phyloP scores from a whole-genome alignment of 2,797 vertebrate species.

The Pangasius larnaudii region DNA sequence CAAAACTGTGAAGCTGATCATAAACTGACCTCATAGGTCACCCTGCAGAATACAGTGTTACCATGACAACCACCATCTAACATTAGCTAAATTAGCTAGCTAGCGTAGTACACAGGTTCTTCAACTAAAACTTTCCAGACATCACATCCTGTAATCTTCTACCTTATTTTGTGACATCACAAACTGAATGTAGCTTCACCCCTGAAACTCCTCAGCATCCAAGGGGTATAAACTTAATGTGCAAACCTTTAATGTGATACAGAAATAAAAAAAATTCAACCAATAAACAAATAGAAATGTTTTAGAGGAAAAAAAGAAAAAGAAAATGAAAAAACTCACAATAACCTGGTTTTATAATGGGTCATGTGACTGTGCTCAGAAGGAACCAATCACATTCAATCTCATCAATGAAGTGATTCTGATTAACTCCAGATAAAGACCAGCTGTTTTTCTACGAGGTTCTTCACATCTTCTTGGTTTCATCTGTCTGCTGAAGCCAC shows the following conservation, averaged over 20 bases:
- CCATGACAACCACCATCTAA: not conserved
- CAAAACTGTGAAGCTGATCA: not conserved
- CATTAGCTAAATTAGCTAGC: not conserved
- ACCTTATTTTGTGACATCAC: not conserved
- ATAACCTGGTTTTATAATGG: too few relatives aligned
- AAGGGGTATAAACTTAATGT: not conserved
- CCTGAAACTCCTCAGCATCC: not conserved
- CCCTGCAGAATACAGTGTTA: not conserved
- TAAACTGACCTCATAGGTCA: not conserved
- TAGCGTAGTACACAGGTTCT: not conserved
- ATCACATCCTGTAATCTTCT: not conserved
- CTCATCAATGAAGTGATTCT: not conserved
- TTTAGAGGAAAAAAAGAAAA: not conserved
- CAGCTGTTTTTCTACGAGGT: not conserved
- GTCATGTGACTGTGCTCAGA: too few relatives aligned
- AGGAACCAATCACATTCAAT: not conserved
- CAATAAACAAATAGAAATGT: not conserved
- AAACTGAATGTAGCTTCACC: not conserved
- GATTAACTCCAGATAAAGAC: too few relatives aligned
- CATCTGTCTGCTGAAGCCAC: not conserved
- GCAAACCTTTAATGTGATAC: not conserved
- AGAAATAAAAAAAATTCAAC: not conserved
- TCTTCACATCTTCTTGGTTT: not conserved
- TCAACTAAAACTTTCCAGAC: not conserved
- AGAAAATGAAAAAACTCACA: too few relatives aligned